Base-by-base conservation (phyloP, 1,140 invertebrate genomes). In the Drosophila setifemur region DNA sequence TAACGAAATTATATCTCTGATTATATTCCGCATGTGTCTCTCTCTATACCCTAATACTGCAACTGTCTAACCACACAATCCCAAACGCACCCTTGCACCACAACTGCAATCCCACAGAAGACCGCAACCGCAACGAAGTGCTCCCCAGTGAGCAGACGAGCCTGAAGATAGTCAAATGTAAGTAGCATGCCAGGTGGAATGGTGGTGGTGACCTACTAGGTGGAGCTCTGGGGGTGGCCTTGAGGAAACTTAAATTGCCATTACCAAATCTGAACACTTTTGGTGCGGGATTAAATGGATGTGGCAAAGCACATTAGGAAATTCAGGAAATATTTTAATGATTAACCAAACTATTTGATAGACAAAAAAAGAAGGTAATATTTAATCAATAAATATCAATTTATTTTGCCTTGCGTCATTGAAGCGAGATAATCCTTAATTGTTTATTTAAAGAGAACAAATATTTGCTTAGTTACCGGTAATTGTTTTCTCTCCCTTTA, bases 101-200 rank as follows among this genome's bases (percentile, higher is more conserved):
- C 63, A 60, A 61, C 31, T 39, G 44, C 35, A 76, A 73, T 58
- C 25, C 44, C 48, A 19, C 58, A 79, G 86, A 86, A 67, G 86
- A 71, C 73, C 48, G 76, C 42, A 60, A 57, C 53, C 53, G 67
- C 60, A 67, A 78, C 42, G 57, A 70, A 29, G 26, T 71, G 57
- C 55, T 57, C 26, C 57, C 48, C 33, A 11, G 55, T 19, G 74
- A 58, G 39, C 57, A 61, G 29, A 86, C 67, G 58, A 73, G 76
- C 48, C 58, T 85, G 33, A 89, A 89, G 55, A 37, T 70, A 39
- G 74, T 83, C 11, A 89, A 89, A 89, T 52, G 87, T 89, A 83
- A 89, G 87, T 89, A 81, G 66, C 54, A 57, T 44, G 52, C 39
- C 19, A 26, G 39, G 16, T 23, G 8, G 16, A 28, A 16, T 9